phyloP scores from a whole-genome alignment of 2,888 invertebrate genomes.

The Acholoe squamosa region DNA sequence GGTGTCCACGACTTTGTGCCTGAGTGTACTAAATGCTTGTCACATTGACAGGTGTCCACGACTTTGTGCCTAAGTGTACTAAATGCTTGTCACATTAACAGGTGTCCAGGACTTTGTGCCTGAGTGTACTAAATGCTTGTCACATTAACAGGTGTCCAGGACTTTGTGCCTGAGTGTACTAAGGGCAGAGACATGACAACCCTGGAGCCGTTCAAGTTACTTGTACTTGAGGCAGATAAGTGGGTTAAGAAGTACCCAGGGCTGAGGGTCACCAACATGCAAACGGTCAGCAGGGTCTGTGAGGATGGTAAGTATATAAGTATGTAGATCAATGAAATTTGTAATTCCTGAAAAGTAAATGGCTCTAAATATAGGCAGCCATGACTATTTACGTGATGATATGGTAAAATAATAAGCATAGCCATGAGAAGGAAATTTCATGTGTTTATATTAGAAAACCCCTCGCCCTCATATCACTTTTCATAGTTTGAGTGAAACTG shows the following conservation, averaged over 20 bases:
- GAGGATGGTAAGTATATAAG: not conserved
- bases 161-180: slow-evolving; percentile 24
- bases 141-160: slow-evolving; percentile 32
- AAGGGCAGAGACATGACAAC: not conserved
- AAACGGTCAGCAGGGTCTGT: not conserved
- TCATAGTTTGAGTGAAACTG: too few relatives aligned
- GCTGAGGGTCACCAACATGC: not conserved
- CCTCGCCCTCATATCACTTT: too few relatives aligned
- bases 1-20: slow-evolving; percentile 38
- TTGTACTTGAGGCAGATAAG: not conserved
- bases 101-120: slow-evolving; percentile 32
- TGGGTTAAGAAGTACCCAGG: not conserved
- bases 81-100: not conserved
- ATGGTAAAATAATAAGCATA: too few relatives aligned
- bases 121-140: not conserved
- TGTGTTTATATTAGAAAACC: too few relatives aligned
- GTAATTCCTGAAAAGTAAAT: too few relatives aligned
- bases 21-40: not conserved
- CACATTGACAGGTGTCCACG: not conserved
- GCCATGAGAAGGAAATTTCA: too few relatives aligned
- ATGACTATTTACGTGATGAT: too few relatives aligned
- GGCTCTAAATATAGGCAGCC: too few relatives aligned
- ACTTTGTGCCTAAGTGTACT: slow-evolving; percentile 3
- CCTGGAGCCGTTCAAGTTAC: not conserved
- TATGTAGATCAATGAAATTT: too few relatives aligned